These are phyloP conservation scores for Hassar affinis DNA, from an alignment of 2,113 vertebrate species.

Conservation along the genomic window DNA sequence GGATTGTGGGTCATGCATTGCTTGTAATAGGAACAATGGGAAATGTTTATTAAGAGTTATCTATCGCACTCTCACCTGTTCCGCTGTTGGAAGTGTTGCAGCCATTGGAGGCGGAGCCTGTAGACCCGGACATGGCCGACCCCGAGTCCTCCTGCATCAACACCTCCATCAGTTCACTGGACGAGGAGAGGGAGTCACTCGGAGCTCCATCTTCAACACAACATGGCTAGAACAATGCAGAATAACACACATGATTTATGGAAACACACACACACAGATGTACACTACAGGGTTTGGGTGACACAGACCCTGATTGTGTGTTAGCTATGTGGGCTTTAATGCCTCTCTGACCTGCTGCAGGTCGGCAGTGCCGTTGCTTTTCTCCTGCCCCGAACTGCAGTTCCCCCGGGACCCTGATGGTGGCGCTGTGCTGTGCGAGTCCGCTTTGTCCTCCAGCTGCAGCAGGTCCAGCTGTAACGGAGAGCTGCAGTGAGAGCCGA, in stretches of 20 bases:
- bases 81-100: constrained; percentile 76
- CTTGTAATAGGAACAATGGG: neutral
- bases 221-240: constrained; percentile 56
- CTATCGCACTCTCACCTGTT: constrained; percentile 71
- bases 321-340: neutral
- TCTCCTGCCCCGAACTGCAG: constrained; percentile 17
- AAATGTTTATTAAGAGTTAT: neutral
- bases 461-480: constrained; percentile 91
- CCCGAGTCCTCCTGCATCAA: constrained; percentile 83
- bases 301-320: neutral
- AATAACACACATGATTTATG: neutral
- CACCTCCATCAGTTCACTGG: constrained; percentile 82
- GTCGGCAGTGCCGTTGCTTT: constrained; percentile 51
- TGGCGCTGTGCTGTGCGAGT: constrained; percentile 61
- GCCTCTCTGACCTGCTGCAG: constrained; percentile 68
- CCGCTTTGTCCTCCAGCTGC: constrained; percentile 86
- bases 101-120: constrained; percentile 78
- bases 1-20: neutral
- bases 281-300: neutral
- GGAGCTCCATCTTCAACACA: constrained; percentile 59
- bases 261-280: neutral
- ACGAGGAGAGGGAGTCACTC: constrained; percentile 79
- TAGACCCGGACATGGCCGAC: constrained; percentile 80
- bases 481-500: constrained; percentile 90
- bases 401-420: constrained; percentile 46